Base-by-base conservation (phyloP, 2,113 vertebrate species). In the Tauraco erythrolophus region DNA sequence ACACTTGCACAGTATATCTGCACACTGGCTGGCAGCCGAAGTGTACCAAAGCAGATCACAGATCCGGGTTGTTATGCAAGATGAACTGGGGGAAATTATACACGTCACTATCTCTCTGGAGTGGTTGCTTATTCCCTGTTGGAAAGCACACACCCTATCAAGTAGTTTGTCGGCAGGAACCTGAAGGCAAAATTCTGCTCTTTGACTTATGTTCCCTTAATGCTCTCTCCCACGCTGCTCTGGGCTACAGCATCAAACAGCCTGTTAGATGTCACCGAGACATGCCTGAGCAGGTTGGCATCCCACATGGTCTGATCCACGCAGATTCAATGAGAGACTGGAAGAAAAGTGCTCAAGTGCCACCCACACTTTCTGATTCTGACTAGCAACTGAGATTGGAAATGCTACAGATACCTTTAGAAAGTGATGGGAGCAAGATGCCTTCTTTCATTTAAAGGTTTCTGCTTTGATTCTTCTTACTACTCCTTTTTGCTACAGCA, bases 201-300 rank as follows among this genome's bases (percentile, higher is more conserved):
- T 91, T 95, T 95, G 91, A 96, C 92, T 96, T 95, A 33, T 25
- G 78, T 82, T 97, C 91, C 92, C 61, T 61, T 57, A 76, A 50
- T 19, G 37, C 71, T 89, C 41, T 95, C 94, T 94, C 96, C 96
- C 84, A 95, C 89, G 46, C 89, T 95, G 84, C 94, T 89, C 92
- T 82, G 80, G 86, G 94, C 92, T 84, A 48, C 43, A 74, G 84
- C 91, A 95, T 50, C 41, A 72, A 97, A 61, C 95, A 95, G 94
- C 86, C 96, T 97, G 94, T 72, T 70, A 68, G 89, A 97, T 89
- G 92, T 95, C 91, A 94, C 69, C 1, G 22, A 94, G 92, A 91
- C 45, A 50, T 93, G 90, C 92, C 95, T 96, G 92, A 97, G 95
- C 95, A 96, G 94, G 95, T 89, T 95, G 95, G 86, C 92, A 83